Percentiles rank a stretch among this genome's conserved stretches.
phyloP scores from a whole-genome alignment of 2,797 vertebrate species.

The Typhlichthys subterraneus region DNA sequence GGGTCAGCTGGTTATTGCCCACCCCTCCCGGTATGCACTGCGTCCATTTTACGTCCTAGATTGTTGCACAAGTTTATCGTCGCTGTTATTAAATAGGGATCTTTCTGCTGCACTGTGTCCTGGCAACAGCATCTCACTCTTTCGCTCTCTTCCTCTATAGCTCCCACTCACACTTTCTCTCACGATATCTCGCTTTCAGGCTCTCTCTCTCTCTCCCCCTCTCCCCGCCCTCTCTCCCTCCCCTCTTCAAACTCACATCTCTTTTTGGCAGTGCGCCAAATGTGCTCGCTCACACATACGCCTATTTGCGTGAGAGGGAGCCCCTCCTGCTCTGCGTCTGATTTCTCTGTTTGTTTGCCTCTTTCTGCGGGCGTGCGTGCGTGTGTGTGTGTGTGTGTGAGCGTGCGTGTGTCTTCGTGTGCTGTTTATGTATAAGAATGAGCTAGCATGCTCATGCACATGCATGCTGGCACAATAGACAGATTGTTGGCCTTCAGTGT shows the following conservation, averaged over 20 bases:
- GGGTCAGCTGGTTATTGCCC: slow-evolving; percentile 35
- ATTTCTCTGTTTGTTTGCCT: slow-evolving; percentile 25
- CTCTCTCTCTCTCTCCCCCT: slow-evolving; percentile 31
- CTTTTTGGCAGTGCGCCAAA: slow-evolving; percentile 64
- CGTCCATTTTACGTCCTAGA: slow-evolving; percentile 28
- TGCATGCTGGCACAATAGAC: slow-evolving; percentile 1
- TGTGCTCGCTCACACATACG: slow-evolving; percentile 2
- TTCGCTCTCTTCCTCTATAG: slow-evolving; percentile 18
- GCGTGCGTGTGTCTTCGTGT: not conserved
- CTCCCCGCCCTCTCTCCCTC: slow-evolving; percentile 1
- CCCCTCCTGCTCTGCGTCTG: slow-evolving; percentile 6
- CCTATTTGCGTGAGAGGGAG: too few relatives aligned
- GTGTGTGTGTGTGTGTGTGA: slow-evolving; percentile 11
- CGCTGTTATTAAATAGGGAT: slow-evolving; percentile 46
- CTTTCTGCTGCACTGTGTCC: slow-evolving; percentile 66
- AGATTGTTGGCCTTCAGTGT: slow-evolving; percentile 11
- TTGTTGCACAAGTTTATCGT: slow-evolving; percentile 19
- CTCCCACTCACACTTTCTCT: slow-evolving; percentile 24
- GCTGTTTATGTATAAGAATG: not conserved
- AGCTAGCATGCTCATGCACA: slow-evolving; percentile 6
- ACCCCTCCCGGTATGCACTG: slow-evolving; percentile 11
- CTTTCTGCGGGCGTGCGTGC: slow-evolving; percentile 14
- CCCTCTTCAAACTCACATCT: slow-evolving; percentile 40
- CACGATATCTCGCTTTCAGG: slow-evolving; percentile 17
- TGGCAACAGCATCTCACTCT: slow-evolving; percentile 78